Evolutionary conservation across 2,797 vertebrate species (phyloP).

Genomic region (Propithecus perrieri): DNA sequence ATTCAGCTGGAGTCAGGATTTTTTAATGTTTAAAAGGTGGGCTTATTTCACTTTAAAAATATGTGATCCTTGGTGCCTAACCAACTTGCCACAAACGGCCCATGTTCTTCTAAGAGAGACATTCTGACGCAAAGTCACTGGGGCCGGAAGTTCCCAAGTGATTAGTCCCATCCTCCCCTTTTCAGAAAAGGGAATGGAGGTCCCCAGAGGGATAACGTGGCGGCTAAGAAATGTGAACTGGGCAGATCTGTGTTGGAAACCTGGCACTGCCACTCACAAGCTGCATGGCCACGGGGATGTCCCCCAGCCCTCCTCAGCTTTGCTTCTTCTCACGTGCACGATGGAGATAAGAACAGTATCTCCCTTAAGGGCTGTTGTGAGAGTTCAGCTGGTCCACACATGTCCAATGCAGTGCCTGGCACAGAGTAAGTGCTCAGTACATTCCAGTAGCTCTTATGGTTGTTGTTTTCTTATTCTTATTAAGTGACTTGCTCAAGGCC

Average conservation of each 20-base stretch:
- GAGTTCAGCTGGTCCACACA: neutral
- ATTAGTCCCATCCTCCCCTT: neutral
- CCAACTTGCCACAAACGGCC: neutral
- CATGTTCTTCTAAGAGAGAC: neutral
- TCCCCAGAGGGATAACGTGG: accelerated
- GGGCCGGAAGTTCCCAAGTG: neutral
- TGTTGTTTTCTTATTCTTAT: neutral
- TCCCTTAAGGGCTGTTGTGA: too few relatives aligned
- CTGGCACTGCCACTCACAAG: neutral
- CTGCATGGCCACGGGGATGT: neutral
- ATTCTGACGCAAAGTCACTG: neutral
- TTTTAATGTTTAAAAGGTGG: neutral
- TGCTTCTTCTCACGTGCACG: neutral
- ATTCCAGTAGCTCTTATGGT: neutral
- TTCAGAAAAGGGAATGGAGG: neutral
- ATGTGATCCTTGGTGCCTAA: neutral
- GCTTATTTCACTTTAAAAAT: neutral
- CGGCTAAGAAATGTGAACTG: neutral
- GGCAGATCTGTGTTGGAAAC: neutral
- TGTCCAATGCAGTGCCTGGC: neutral
- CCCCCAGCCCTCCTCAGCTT: neutral
- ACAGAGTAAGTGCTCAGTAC: neutral
- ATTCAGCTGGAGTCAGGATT: neutral
- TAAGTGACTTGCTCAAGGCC: neutral
- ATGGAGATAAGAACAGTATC: neutral